Evolutionary conservation across 2,113 vertebrate genomes (phyloP).

Genomic region (Thryonomys swinderianus): DNA sequence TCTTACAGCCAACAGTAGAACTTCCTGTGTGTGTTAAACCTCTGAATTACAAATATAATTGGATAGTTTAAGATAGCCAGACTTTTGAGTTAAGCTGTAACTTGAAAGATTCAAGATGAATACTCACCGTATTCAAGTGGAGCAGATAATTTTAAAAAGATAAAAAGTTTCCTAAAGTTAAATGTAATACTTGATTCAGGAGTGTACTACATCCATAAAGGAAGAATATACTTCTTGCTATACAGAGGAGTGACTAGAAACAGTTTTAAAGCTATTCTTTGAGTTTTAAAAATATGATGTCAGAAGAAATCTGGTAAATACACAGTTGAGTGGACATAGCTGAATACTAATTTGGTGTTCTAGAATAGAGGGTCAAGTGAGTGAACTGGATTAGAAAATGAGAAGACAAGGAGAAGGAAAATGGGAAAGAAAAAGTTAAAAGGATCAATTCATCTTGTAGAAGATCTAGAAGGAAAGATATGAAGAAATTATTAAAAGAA

Average conservation of each 20-base stretch:
- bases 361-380: not conserved
- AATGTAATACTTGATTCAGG: not conserved
- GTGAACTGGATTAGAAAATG: not conserved
- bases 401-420: not conserved
- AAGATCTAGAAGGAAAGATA: not conserved
- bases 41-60: not conserved
- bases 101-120: not conserved
- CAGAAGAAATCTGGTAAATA: not conserved
- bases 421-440: not conserved
- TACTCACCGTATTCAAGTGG: not conserved
- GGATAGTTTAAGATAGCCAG: not conserved
- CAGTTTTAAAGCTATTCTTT: not conserved
- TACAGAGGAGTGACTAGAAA: not conserved
- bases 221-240: constrained; percentile 7
- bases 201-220: constrained; percentile 20
- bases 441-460: not conserved
- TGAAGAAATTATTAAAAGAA: constrained; percentile 27
- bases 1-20: not conserved
- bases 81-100: not conserved
- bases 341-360: not conserved
- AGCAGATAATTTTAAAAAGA: not conserved
- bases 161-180: not conserved
- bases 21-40: not conserved
- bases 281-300: not conserved
- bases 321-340: not conserved